Evolutionary conservation across 2,113 vertebrate species (phyloP).

Genomic region (Hippocampus barbouri): DNA sequence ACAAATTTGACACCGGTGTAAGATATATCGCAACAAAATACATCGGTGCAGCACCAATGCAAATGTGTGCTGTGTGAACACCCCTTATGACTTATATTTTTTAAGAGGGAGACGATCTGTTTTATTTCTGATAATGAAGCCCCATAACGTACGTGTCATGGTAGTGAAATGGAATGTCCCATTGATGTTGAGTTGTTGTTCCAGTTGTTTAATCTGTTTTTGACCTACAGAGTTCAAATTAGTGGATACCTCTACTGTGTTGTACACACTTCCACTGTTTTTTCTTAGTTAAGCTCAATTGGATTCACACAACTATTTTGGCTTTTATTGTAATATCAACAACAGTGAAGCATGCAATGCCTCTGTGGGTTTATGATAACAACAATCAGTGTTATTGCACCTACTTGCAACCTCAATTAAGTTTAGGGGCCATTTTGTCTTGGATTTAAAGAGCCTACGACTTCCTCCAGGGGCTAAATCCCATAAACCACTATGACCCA

Average conservation of each 20-base stretch:
- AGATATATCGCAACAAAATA: too few species aligned
- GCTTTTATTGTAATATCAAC: constrained; percentile 48
- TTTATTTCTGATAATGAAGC: neutral
- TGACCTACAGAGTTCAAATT: neutral
- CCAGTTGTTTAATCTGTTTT: constrained; percentile 13
- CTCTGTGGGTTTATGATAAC: constrained; percentile 54
- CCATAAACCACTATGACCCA: constrained; percentile 62
- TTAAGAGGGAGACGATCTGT: neutral
- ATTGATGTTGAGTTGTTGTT: constrained; percentile 2
- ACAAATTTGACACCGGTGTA: too few species aligned
- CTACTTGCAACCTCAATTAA: constrained; percentile 69
- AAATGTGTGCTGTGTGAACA: too few species aligned
- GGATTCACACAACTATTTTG: constrained; percentile 20
- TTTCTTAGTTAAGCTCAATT: constrained; percentile 4
- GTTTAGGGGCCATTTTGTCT: constrained; percentile 66
- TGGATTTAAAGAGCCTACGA: constrained; percentile 59
- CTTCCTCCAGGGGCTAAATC: constrained; percentile 65
- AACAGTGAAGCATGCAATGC: constrained; percentile 38
- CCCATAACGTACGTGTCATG: neutral
- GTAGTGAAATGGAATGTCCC: neutral
- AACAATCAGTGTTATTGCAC: constrained; percentile 63
- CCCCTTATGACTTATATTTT: too few species aligned
- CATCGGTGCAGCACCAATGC: too few species aligned
- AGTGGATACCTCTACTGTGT: neutral
- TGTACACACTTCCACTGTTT: neutral